Evolutionary conservation across 2,113 vertebrate genomes (phyloP).

Genomic region (Oostethus manadensis): DNA sequence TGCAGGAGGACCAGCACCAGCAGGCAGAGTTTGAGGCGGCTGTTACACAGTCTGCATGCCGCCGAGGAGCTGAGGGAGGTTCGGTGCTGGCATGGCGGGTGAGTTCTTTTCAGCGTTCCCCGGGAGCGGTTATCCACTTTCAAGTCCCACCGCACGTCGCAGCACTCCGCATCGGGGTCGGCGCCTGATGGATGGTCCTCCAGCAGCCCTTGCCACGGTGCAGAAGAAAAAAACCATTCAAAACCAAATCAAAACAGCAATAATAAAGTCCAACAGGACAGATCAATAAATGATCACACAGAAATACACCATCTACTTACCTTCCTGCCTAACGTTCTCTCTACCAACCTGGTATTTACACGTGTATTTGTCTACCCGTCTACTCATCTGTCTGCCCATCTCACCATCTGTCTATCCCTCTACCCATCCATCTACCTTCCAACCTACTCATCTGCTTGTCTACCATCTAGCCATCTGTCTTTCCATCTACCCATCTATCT

Average conservation of each 20-base stretch:
- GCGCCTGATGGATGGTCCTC: slow-evolving; percentile 84
- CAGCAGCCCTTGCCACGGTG: slow-evolving; percentile 80
- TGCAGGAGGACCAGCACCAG: slow-evolving; percentile 94
- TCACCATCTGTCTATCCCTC: no score
- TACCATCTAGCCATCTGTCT: no score
- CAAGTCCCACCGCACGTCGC: slow-evolving; percentile 90
- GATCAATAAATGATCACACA: neutral
- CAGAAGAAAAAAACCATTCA: neutral
- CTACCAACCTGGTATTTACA: no score
- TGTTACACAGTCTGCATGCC: slow-evolving; percentile 90
- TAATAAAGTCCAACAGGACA: neutral
- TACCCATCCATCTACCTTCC: no score
- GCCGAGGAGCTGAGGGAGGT: slow-evolving; percentile 87
- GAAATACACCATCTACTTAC: no score
- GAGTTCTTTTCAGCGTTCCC: slow-evolving; percentile 81
- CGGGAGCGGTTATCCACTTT: slow-evolving; percentile 77
- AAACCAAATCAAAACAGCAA: neutral
- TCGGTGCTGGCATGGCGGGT: slow-evolving; percentile 85
- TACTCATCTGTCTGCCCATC: no score
- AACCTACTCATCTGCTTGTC: no score
- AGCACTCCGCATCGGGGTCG: slow-evolving; percentile 88
- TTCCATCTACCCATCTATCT: no score
- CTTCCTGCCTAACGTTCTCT: no score
- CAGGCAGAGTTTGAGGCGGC: slow-evolving; percentile 94
- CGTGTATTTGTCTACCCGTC: no score